These are phyloP conservation scores for Eunapius fragilis DNA, from an alignment of 37 sponge, comb jelly and placozoan species.

Conservation along the genomic window DNA sequence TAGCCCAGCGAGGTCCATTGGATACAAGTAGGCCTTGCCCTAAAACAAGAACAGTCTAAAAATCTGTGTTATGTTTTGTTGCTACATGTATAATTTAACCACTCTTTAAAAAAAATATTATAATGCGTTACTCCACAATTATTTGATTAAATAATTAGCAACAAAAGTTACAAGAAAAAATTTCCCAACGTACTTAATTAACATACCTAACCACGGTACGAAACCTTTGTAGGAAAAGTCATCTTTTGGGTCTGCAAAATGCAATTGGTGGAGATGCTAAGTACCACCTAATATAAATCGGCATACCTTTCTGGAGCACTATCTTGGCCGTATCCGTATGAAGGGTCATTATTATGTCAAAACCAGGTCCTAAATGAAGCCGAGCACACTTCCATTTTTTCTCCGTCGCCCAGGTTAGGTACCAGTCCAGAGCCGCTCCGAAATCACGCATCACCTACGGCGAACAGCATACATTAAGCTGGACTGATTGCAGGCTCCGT, in stretches of 20 bases:
- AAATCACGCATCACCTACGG: slow-evolving; percentile 12
- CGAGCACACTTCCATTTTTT: slow-evolving; percentile 25
- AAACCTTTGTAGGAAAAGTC: slow-evolving; percentile 48
- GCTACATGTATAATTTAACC: too few relatives aligned
- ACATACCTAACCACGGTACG: slow-evolving; percentile 73
- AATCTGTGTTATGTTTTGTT: too few relatives aligned
- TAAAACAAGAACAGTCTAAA: neutral
- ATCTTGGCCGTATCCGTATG: slow-evolving; percentile 42
- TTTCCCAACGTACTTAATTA: neutral
- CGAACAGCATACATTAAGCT: neutral
- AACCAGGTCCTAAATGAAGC: slow-evolving; percentile 22
- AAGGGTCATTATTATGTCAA: slow-evolving; percentile 3
- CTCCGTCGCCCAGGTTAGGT: neutral
- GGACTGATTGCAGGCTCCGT: neutral
- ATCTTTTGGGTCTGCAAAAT: slow-evolving; percentile 70
- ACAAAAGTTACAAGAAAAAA: too few relatives aligned
- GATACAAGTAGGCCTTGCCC: slow-evolving; percentile 79
- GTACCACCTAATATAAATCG: neutral
- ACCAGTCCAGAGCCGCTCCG: slow-evolving; percentile 33
- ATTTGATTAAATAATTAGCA: too few relatives aligned
- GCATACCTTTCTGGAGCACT: slow-evolving; percentile 33
- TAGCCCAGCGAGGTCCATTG: slow-evolving; percentile 69
- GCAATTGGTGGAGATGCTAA: too few relatives aligned
- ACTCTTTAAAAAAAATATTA: too few relatives aligned
- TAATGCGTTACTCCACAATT: too few relatives aligned